A percentile compares a stretch with the other conserved stretches of the same genome.
Conservation (phyloP, 2,113 vertebrate species). For the Semicossyphus pulcher region DNA sequence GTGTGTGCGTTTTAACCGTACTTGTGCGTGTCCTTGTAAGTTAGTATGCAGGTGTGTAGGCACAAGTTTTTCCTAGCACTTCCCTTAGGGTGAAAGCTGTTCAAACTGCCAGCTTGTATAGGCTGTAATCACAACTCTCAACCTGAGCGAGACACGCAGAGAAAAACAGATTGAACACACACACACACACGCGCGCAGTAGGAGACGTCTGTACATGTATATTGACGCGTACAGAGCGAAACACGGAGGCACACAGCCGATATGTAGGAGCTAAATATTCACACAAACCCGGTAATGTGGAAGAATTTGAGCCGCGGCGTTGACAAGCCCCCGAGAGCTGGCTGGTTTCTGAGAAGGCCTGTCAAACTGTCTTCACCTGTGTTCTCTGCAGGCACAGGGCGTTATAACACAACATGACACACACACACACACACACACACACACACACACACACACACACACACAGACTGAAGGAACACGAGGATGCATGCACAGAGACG, state of each 20-base stretch:
- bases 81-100: constrained; percentile 44
- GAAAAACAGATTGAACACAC: not conserved
- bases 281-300: constrained; percentile 13
- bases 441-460: not conserved
- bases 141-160: not conserved
- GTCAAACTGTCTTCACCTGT: constrained; percentile 54
- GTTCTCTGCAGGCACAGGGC: constrained; percentile 22
- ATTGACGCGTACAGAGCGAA: not conserved
- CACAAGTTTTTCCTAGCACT: constrained; percentile 16
- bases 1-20: constrained; percentile 16
- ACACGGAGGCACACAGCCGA: not conserved
- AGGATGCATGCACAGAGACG: constrained; percentile 5
- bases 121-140: constrained; percentile 38
- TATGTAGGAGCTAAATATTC: constrained; percentile 11
- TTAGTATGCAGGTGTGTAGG: constrained; percentile 34
- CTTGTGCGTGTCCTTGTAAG: not conserved
- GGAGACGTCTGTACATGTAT: not conserved
- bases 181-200: constrained; percentile 5
- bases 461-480: not conserved
- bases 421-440: constrained; percentile 14
- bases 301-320: not conserved
- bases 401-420: constrained; percentile 30
- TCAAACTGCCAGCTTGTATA: constrained; percentile 49
- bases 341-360: constrained; percentile 31
- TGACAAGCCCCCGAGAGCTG: constrained; percentile 40